Evolutionary conservation across 1,140 invertebrate species (phyloP).

Genomic region (Drosophila sp.): DNA sequence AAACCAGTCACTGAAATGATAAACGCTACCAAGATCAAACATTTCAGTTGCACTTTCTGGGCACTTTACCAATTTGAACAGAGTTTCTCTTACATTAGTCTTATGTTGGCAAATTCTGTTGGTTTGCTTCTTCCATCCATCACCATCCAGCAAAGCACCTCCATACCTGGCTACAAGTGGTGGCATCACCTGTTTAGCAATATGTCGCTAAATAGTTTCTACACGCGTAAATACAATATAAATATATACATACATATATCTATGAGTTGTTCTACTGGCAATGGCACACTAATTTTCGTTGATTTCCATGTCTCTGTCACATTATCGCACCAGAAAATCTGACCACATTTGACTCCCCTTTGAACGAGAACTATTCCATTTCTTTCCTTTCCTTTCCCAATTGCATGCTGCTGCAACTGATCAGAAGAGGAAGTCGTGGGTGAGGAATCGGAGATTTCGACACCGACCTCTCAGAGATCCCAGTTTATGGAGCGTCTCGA

Average conservation of each 20-base stretch:
- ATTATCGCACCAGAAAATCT: conserved; percentile 37
- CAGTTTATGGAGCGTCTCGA: conserved; percentile 67
- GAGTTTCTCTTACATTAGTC: conserved; percentile 1
- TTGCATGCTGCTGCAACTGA: conserved; percentile 63
- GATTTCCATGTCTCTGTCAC: conserved; percentile 42
- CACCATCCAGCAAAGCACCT: conserved; percentile 23
- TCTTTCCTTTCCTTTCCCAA: conserved; percentile 39
- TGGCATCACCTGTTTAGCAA: conserved; percentile 78
- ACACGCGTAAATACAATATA: conserved; percentile 35
- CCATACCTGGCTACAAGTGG: conserved; percentile 30
- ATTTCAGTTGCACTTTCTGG: neutral
- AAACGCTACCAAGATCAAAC: neutral
- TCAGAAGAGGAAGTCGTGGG: conserved; percentile 46
- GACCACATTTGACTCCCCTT: conserved; percentile 3
- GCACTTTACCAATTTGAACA: neutral
- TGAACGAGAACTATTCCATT: conserved; percentile 21
- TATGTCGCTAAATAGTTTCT: conserved; percentile 74
- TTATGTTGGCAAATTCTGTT: conserved; percentile 24
- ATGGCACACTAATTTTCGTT: conserved; percentile 70
- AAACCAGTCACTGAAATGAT: too few species aligned
- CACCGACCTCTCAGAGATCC: conserved; percentile 56
- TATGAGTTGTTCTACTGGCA: conserved; percentile 46
- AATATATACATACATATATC: conserved; percentile 34
- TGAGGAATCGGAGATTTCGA: conserved; percentile 54
- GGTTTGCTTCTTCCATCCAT: conserved; percentile 31